Evolutionary conservation across 2,113 vertebrate genomes (phyloP), one percentile per base, ranked within the genome.

Genomic region (Caretta caretta): DNA sequence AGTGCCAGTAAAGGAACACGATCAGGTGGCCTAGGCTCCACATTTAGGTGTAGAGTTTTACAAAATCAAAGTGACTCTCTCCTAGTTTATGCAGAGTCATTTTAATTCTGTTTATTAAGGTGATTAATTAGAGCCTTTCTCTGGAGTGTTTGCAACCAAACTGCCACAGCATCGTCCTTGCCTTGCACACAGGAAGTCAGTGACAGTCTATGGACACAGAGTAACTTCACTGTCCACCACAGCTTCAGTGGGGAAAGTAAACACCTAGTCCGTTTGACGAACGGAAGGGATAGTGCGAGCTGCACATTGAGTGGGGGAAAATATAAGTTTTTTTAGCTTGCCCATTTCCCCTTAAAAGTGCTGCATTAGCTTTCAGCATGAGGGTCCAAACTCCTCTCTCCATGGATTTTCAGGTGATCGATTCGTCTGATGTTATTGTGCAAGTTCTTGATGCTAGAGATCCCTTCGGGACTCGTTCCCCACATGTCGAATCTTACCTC

Each of bases 401-500:
- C 24, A 1, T 94, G 80, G 1, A 3, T 89, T 84, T 92, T 6
- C 83, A 99, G 99, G 99, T 99, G 87, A 99, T 99, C 49, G 99
- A 99, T 95, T 99, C 99, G 0, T 99, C 99, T 49, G 99, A 99
- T 92, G 99, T 99, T 38, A 96, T 99, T n/a, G 99, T 99, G 94
- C 99, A 99, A 97, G 99, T 99, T 80, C 98, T 99, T 72, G 99
- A 99, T 88, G 99, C 99, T 75, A 98, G 99, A 86, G 99, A 99
- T 95, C 99, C 99, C n/a, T 97, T 99, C 87, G 99, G 99, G 65
- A 99, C 99, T 11, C 99, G 99, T 20, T 99, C 99, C 11, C 97
- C 98, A 90, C 99, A 99, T 10, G 99, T 99, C 46, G 99, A 99
- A 97, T 87, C 98, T 10, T 99, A 99, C n/a, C 83, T 99, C 83